Percentiles rank a stretch among this genome's conserved stretches.
Conservation (phyloP, 37 sponge, comb jelly and placozoan genomes). For the Cliona cf. orientalis region DNA sequence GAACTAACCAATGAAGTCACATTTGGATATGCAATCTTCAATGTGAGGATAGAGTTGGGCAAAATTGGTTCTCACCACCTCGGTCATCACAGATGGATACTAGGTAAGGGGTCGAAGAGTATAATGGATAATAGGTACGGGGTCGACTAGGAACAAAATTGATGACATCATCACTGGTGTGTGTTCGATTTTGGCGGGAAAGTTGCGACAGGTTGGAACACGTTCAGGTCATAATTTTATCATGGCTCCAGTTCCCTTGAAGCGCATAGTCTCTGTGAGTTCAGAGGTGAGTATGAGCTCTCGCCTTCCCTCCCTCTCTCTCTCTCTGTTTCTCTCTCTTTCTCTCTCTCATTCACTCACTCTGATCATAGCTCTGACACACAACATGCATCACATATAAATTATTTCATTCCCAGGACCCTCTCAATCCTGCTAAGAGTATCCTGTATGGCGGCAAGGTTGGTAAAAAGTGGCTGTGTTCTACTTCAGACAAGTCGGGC, state of each 20-base stretch:
- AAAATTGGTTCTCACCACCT: conserved; percentile 68
- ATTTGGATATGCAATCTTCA: conserved; percentile 33
- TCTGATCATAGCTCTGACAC: too few relatives aligned
- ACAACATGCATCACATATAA: too few relatives aligned
- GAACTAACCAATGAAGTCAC: conserved; percentile 66
- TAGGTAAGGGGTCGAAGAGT: neutral
- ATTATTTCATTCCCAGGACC: conserved; percentile 43
- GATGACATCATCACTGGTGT: too few relatives aligned
- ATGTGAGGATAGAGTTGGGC: conserved; percentile 30
- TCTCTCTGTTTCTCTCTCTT: too few relatives aligned
- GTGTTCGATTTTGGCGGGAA: conserved; percentile 32
- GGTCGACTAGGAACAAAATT: too few relatives aligned
- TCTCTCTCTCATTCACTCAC: too few relatives aligned
- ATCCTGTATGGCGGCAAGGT: too few relatives aligned
- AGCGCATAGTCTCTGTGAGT: conserved; percentile 36
- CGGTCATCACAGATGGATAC: neutral
- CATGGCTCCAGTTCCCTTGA: conserved; percentile 65
- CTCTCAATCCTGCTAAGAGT: conserved; percentile 25
- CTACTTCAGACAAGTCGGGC: conserved; percentile 16
- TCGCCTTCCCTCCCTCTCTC: too few relatives aligned
- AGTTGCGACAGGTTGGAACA: neutral
- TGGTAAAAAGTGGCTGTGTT: conserved; percentile 68
- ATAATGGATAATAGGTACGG: too few relatives aligned
- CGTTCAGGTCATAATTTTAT: neutral
- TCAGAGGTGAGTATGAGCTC: conserved; percentile 50